Base-by-base conservation (phyloP, 2,797 vertebrate genomes). In the Helostoma temminkii region DNA sequence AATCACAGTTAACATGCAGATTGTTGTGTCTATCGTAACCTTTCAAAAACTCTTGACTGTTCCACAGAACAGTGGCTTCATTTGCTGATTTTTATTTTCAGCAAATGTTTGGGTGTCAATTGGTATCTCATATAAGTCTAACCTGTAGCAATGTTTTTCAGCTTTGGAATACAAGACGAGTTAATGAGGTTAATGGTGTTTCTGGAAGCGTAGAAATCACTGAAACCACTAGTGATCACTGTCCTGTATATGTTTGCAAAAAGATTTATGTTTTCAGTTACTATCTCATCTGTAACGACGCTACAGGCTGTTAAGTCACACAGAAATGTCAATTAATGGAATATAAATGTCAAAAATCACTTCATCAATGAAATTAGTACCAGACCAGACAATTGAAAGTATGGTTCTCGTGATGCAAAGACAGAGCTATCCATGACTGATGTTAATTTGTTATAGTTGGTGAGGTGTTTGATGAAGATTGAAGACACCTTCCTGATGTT, bases 131-230 rank as follows among this genome's bases (percentile, higher is more conserved):
- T 21, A 24, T 2, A 9, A 39, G 6, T 21, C 8, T 5, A 47
- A 47, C 39, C 32, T 28, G 6, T 5, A 32, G 7, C 15, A 48
- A 41, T 42, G 32, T 39, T 9, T 22, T 48, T n/a, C 52, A 32
- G 15, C 34, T 41, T 26, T 43, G 3, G 9, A 57, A 6, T 18
- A 37, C 34, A 41, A 16, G 2, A 34, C 0, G 24, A 15, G 46
- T 55, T 50, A n/a, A 49, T 68, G 21, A 59, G 36, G 36, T 68
- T 32, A 59, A 52, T 34, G 47, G 52, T 32, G 26, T 60, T 45
- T 26, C 19, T 18, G 25, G 46, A 50, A 6, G 8, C 30, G 41
- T 2, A 11, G 14, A 24, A 10, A 60, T n/a, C 57, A 16, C 8
- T 12, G 41, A 70, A n/a, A n/a, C n/a, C n/a, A n/a, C n/a, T n/a